Evolutionary conservation across 2,888 invertebrate genomes (phyloP).

Genomic region (Balanococcus diminutus): DNA sequence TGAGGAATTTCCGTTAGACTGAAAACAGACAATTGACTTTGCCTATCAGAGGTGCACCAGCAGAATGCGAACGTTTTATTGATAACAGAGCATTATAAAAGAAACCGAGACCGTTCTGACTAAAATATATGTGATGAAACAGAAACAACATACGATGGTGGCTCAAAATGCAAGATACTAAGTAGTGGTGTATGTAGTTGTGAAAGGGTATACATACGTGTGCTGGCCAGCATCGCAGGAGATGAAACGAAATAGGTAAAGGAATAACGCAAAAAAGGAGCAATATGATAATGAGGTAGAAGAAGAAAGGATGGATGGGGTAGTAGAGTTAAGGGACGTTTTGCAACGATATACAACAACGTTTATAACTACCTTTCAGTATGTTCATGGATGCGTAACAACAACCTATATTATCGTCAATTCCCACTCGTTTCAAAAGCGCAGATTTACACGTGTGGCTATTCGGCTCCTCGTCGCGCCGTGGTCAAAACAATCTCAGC

Average conservation of each 20-base stretch:
- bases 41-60: slow-evolving; percentile 12
- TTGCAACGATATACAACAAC: slow-evolving; percentile 7
- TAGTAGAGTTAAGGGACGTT: slow-evolving; percentile 17
- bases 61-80: slow-evolving; percentile 24
- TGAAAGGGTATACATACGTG: background rate
- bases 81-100: background rate
- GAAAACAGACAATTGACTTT: slow-evolving; percentile 18
- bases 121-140: background rate
- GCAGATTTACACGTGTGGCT: slow-evolving; percentile 4
- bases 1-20: background rate
- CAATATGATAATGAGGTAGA: slow-evolving; percentile 19
- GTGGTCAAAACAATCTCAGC: slow-evolving; percentile 23
- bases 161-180: too few species aligned
- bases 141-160: background rate
- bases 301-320: background rate
- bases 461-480: too few species aligned
- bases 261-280: slow-evolving; percentile 30
- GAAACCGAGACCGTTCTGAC: background rate
- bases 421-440: slow-evolving; percentile 37
- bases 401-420: slow-evolving; percentile 39
- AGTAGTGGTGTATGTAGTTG: too few species aligned
- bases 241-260: background rate
- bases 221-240: background rate
- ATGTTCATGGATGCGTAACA: slow-evolving; percentile 37
- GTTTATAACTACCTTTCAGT: slow-evolving; percentile 41